Evolutionary conservation across 2,888 invertebrate genomes (phyloP).

Genomic region (Thyatira batis): DNA sequence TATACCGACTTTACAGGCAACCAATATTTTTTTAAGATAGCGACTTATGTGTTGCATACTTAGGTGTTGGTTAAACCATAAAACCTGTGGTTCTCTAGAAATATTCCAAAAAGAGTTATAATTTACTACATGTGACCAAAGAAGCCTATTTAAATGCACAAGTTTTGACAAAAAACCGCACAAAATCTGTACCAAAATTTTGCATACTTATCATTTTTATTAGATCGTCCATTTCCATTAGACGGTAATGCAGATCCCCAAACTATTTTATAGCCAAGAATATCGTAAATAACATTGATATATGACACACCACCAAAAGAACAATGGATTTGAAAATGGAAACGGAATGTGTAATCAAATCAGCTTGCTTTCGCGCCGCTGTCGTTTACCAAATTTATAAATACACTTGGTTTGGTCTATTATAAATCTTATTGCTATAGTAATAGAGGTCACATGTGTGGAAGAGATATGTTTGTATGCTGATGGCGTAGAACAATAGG

Average conservation of each 20-base stretch:
- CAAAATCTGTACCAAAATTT: no score
- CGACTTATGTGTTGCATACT: no score
- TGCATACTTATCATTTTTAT: no score
- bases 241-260: neutral
- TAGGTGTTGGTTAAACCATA: no score
- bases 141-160: no score
- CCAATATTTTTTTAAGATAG: no score
- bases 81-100: no score
- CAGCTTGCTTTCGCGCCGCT: constrained; percentile 52
- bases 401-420: constrained; percentile 17
- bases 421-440: constrained; percentile 13
- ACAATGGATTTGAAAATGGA: constrained; percentile 49
- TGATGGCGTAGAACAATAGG: constrained; percentile 57
- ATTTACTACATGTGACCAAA: no score
- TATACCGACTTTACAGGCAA: no score
- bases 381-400: constrained; percentile 19
- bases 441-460: constrained; percentile 12
- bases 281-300: constrained; percentile 3
- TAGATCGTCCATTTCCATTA: neutral
- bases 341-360: constrained; percentile 65
- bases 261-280: neutral
- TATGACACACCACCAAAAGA: constrained; percentile 29
- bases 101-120: no score
- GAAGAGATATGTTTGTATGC: constrained; percentile 24
- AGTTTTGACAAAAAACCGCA: no score